These are phyloP conservation scores for Labeo catla DNA, from an alignment of 2,113 vertebrate genomes.

Conservation along the genomic window DNA sequence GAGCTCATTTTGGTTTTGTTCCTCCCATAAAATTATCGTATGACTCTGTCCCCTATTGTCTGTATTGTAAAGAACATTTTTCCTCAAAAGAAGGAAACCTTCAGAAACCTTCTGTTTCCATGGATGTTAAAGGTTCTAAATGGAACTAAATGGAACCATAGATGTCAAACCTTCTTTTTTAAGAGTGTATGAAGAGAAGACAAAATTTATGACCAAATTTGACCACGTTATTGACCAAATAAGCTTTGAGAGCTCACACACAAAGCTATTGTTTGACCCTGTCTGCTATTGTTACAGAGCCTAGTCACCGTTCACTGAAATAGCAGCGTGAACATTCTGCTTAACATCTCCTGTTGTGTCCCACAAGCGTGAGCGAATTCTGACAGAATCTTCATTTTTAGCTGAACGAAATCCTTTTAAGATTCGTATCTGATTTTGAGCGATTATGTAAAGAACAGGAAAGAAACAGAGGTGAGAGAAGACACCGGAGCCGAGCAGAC, in stretches of 20 bases:
- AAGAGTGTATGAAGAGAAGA: too few species aligned
- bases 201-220: too few species aligned
- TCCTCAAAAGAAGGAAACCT: too few species aligned
- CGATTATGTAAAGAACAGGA: neutral
- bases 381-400: neutral
- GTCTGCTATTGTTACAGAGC: neutral
- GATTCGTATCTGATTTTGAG: neutral
- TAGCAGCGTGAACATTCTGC: neutral
- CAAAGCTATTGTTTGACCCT: too few species aligned
- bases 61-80: too few species aligned
- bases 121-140: too few species aligned
- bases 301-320: neutral
- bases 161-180: too few species aligned
- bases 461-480: conserved; percentile 29
- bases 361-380: neutral
- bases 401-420: neutral
- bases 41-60: neutral
- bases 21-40: neutral
- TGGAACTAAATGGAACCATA: too few species aligned
- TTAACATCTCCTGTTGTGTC: neutral
- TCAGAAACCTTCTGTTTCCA: too few species aligned
- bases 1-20: too few species aligned
- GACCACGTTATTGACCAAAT: too few species aligned
- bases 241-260: too few species aligned
- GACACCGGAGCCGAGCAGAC: conserved; percentile 25